Evolutionary conservation across 2,888 invertebrate genomes (phyloP), one percentile per base, ranked within the genome.

Genomic region (Lathronympha strigana): DNA sequence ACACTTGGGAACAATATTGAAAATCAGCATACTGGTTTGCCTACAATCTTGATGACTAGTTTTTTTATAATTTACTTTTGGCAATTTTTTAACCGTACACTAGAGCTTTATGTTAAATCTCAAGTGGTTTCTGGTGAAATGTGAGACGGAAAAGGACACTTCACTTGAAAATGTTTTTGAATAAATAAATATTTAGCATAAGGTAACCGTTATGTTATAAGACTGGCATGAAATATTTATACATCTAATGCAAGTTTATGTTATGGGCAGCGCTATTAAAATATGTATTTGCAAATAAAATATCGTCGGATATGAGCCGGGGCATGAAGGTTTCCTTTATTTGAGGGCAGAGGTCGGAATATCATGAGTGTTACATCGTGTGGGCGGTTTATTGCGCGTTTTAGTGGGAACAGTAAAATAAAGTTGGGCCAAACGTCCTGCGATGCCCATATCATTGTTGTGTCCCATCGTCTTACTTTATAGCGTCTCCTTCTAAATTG

Each of bases 351-450:
- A 86, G 91, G 90, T 90, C 90, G 76, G 78, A 81, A 86, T 87
- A 87, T 87, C 86, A 82, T 82, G 81, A 83, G 80, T 71, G 80
- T 82, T 79, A 86, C 83, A 84, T 84, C 69, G 86, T 77, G 90
- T 90, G 85, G 91, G 91, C 81, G 90, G 86, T 83, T 89, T 90
- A 90, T 84, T 86, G 83, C 84, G 77, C 81, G 82, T 82, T 88
- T 88, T 84, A 88, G 83, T 83, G 82, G 81, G 74, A 76, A 80
- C 84, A 86, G 83, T 87, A 84, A 88, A 87, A 88, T 90, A 87
- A 89, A 89, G 82, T 84, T 76, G 70, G 77, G 74, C 80, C 73
- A 73, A 85, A 84, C 83, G 87, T 83, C 83, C 84, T 83, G 84
- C 80, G 82, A 76, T 72, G 82, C 72, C 73, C 79, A 67, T 73